Evolutionary conservation across 1,140 invertebrate genomes (phyloP).

Genomic region (Myzus persicae): DNA sequence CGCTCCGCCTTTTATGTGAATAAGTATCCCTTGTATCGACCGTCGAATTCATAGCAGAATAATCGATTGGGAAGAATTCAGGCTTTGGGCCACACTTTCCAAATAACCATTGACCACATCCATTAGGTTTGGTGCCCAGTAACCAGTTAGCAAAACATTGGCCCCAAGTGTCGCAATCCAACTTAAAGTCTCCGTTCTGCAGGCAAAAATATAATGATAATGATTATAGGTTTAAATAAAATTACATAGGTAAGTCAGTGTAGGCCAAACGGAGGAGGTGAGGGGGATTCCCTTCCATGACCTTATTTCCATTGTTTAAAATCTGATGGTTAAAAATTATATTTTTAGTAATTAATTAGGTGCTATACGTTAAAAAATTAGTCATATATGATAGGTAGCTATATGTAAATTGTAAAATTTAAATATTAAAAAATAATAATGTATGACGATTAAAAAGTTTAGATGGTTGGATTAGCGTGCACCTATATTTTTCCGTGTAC

Average conservation of each 20-base stretch:
- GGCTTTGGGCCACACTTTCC: conserved; percentile 69
- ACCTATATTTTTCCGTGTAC: background rate
- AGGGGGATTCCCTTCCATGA: too few species aligned
- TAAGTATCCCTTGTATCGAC: conserved; percentile 75
- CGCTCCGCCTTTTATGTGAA: conserved; percentile 72
- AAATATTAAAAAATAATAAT: too few species aligned
- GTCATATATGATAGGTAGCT: too few species aligned
- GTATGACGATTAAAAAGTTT: background rate
- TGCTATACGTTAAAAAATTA: too few species aligned
- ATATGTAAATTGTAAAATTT: background rate
- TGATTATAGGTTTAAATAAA: background rate
- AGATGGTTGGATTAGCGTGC: background rate
- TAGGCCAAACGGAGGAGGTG: too few species aligned
- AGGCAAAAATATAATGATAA: background rate
- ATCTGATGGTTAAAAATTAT: too few species aligned
- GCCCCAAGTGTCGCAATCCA: conserved; percentile 72
- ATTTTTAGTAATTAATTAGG: too few species aligned
- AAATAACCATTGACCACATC: conserved; percentile 76
- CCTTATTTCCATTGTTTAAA: too few species aligned
- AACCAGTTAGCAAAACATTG: conserved; percentile 77
- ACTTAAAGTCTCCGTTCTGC: conserved; percentile 73
- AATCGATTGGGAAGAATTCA: conserved; percentile 75
- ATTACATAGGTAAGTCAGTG: too few species aligned
- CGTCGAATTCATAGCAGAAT: conserved; percentile 75
- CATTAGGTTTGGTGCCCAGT: conserved; percentile 75